phyloP scores from a whole-genome alignment of 2,113 vertebrate species.

The Oriolus oriolus region DNA sequence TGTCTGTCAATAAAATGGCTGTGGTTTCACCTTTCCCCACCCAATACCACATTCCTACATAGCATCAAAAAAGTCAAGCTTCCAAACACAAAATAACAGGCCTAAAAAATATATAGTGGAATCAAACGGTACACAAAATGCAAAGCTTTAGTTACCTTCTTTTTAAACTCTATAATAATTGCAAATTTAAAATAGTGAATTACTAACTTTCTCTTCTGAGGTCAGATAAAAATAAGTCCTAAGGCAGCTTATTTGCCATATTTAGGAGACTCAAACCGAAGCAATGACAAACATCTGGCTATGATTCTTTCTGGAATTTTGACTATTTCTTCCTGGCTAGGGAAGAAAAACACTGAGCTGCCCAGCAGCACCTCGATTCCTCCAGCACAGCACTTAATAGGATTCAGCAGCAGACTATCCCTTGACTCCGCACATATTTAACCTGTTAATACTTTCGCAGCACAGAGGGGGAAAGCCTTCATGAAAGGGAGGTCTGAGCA shows the following conservation, averaged over 20 bases:
- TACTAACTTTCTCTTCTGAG: conserved; percentile 66
- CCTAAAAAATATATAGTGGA: not conserved
- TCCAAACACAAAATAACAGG: conserved; percentile 57
- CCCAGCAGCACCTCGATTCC: not conserved
- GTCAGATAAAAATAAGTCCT: conserved; percentile 60
- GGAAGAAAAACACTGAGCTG: conserved; percentile 48
- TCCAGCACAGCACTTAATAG: not conserved
- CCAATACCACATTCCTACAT: conserved; percentile 18
- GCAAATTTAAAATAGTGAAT: conserved; percentile 47
- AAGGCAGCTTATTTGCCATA: conserved; percentile 64
- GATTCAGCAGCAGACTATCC: conserved; percentile 33
- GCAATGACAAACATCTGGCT: conserved; percentile 72
- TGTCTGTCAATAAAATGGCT: not conserved
- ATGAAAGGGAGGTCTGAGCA: not conserved
- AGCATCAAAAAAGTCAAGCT: not conserved
- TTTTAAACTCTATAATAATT: conserved; percentile 22
- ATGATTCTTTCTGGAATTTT: conserved; percentile 69
- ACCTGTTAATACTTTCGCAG: conserved; percentile 39
- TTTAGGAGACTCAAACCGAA: conserved; percentile 59
- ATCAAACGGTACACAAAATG: not conserved
- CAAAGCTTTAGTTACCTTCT: conserved; percentile 33
- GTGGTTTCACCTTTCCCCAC: not conserved
- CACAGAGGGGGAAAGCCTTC: not conserved
- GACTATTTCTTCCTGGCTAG: conserved; percentile 60
- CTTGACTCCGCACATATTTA: conserved; percentile 24